Percentiles rank a stretch among this genome's conserved stretches.
phyloP scores from a whole-genome alignment of 2,888 invertebrate species.

The Latrodectus elegans region DNA sequence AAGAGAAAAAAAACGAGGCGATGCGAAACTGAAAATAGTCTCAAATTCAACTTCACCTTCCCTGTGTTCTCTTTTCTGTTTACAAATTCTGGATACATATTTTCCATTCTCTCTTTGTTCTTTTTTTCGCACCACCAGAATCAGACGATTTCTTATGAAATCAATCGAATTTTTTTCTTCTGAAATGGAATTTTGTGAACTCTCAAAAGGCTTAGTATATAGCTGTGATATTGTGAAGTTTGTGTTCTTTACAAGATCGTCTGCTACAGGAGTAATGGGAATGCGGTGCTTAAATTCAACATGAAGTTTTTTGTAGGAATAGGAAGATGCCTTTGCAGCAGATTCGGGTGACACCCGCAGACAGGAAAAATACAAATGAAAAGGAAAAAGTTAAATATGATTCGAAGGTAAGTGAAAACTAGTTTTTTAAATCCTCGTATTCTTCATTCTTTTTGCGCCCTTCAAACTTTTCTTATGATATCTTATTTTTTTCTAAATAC shows the following conservation, averaged over 20 bases:
- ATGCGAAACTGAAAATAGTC: slow-evolving; percentile 31
- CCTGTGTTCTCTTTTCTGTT: slow-evolving; percentile 17
- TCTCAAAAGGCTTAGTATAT: slow-evolving; percentile 7
- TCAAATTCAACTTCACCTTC: slow-evolving; percentile 24
- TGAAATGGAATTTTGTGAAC: slow-evolving; percentile 5
- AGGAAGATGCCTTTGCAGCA: slow-evolving; percentile 66
- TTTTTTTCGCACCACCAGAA: neutral
- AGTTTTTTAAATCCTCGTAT: neutral
- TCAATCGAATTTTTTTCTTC: neutral
- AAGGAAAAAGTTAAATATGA: slow-evolving; percentile 62
- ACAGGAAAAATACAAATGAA: slow-evolving; percentile 51
- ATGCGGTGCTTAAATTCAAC: slow-evolving; percentile 13
- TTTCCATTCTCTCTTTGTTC: neutral
- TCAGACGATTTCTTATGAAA: neutral
- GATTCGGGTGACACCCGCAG: slow-evolving; percentile 68
- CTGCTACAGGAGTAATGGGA: slow-evolving; percentile 7
- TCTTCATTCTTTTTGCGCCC: neutral
- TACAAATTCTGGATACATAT: slow-evolving; percentile 1
- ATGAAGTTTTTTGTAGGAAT: slow-evolving; percentile 33
- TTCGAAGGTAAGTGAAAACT: slow-evolving; percentile 43
- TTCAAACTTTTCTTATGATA: neutral
- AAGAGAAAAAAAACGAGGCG: slow-evolving; percentile 9
- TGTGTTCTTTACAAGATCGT: slow-evolving; percentile 6
- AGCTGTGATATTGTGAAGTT: slow-evolving; percentile 5
- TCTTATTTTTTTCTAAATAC: neutral